phyloP scores from a whole-genome alignment of 1,140 invertebrate species.

The Hycleus cichorii region DNA sequence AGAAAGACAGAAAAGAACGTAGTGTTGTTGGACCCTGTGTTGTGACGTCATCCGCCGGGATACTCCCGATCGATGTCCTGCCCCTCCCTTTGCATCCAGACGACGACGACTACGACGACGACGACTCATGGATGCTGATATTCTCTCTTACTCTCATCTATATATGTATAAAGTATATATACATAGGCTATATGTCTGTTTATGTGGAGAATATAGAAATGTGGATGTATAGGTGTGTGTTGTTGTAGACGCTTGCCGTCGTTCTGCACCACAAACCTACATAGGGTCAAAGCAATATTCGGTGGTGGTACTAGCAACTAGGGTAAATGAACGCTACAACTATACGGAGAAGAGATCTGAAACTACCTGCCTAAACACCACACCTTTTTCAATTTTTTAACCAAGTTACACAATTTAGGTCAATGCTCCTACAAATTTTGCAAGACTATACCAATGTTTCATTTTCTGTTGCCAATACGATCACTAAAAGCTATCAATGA shows the following conservation, averaged over 20 bases:
- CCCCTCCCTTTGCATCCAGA: constrained; percentile 31
- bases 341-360: too few species aligned
- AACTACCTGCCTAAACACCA: too few species aligned
- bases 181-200: too few species aligned
- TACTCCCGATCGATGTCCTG: constrained; percentile 31
- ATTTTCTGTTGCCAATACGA: too few species aligned
- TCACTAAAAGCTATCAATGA: too few species aligned
- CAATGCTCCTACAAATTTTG: too few species aligned
- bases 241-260: constrained; percentile 7
- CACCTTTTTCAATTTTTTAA: too few species aligned
- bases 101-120: constrained; percentile 1
- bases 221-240: too few species aligned
- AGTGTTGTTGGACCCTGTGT: constrained; percentile 20
- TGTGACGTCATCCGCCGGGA: constrained; percentile 31
- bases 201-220: too few species aligned
- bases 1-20: neutral
- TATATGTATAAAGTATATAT: too few species aligned
- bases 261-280: constrained; percentile 10
- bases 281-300: neutral
- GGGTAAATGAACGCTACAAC: constrained; percentile 8
- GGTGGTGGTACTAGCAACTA: neutral
- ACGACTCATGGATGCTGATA: constrained; percentile 13
- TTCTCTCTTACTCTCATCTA: constrained; percentile 1
- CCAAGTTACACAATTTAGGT: too few species aligned
- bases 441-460: too few species aligned